These are phyloP conservation scores for Pheosia tremula DNA, from an alignment of 2,888 invertebrate species.

Conservation along the genomic window DNA sequence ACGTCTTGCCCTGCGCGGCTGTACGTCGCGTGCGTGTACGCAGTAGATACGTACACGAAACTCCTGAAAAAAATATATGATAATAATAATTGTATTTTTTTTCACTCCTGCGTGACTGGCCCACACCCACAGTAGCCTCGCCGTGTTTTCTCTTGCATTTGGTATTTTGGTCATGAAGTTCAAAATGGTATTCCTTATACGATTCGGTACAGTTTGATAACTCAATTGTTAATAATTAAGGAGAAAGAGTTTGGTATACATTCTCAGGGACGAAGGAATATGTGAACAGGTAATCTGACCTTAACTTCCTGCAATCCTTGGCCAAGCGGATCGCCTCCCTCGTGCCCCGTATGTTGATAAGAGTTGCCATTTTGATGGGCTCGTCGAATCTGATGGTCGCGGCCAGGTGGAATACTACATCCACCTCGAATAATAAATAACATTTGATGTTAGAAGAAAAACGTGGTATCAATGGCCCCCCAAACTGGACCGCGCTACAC, in stretches of 20 bases:
- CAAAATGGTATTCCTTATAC: background rate
- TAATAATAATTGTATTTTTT: too few species aligned
- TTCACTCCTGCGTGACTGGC: background rate
- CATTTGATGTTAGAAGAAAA: background rate
- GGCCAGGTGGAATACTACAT: slow-evolving; percentile 60
- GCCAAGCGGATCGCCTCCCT: slow-evolving; percentile 91
- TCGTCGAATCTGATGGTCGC: slow-evolving; percentile 91
- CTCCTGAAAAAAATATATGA: background rate
- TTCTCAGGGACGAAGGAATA: background rate
- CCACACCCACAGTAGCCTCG: background rate
- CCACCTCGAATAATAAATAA: slow-evolving; percentile 19
- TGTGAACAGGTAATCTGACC: background rate
- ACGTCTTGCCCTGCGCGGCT: background rate
- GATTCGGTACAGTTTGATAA: background rate
- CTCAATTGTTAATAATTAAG: too few species aligned
- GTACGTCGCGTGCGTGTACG: background rate
- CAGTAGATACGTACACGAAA: background rate
- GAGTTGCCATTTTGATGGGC: slow-evolving; percentile 90
- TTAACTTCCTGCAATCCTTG: slow-evolving; percentile 86
- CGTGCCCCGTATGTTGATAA: slow-evolving; percentile 94
- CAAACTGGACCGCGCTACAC: too few species aligned
- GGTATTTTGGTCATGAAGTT: too few species aligned
- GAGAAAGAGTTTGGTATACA: too few species aligned
- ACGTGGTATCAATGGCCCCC: too few species aligned
- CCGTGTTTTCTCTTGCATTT: too few species aligned